Evolutionary conservation across 2,113 vertebrate genomes (phyloP).

Genomic region (Actenoides lindsayi): DNA sequence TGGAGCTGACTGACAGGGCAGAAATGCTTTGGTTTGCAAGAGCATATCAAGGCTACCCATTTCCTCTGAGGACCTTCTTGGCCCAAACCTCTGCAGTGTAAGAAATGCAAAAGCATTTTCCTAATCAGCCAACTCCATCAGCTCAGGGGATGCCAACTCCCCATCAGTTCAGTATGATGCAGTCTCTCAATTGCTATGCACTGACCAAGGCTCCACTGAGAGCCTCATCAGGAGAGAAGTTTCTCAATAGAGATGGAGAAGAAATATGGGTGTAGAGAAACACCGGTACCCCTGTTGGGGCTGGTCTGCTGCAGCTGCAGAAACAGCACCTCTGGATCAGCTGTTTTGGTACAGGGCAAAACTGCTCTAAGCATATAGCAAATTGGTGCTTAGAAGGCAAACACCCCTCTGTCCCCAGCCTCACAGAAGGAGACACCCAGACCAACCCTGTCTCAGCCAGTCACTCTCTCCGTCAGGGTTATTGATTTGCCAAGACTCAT

Average conservation of each 20-base stretch:
- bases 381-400: not conserved
- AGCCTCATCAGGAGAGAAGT: not conserved
- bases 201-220: not conserved
- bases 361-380: not conserved
- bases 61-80: not conserved
- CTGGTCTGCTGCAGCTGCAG: not conserved
- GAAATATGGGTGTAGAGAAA: not conserved
- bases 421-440: not conserved
- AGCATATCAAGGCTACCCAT: not conserved
- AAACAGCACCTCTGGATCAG: not conserved
- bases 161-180: not conserved
- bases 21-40: not conserved
- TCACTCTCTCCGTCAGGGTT: not conserved
- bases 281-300: accelerated
- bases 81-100: not conserved
- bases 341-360: not conserved
- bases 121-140: not conserved
- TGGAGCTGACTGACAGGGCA: accelerated
- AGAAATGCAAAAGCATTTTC: not conserved
- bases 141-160: not conserved
- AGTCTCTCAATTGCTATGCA: not conserved
- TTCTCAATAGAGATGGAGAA: not conserved
- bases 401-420: accelerated
- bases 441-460: not conserved
- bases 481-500: conserved; percentile 40